phyloP scores from a whole-genome alignment of 2,797 vertebrate species.

The Brachyrhaphis roseni region DNA sequence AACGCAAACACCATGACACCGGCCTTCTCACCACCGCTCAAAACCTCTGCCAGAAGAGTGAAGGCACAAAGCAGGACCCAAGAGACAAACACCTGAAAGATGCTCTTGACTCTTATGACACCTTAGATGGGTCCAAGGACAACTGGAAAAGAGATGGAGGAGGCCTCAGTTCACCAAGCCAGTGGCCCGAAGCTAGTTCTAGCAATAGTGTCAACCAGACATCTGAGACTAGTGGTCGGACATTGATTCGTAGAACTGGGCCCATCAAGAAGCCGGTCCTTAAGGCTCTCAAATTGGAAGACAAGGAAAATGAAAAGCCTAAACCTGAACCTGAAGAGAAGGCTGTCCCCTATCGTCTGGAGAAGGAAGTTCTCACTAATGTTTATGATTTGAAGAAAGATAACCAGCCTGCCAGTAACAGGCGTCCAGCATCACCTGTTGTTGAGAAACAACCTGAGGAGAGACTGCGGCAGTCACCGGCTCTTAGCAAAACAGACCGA shows the following conservation, averaged over 20 bases:
- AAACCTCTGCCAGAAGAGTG: constrained; percentile 76
- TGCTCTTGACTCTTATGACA: constrained; percentile 66
- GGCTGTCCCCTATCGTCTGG: constrained; percentile 80
- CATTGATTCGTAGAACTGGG: constrained; percentile 87
- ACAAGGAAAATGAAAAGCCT: constrained; percentile 95
- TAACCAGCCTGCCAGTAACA: constrained; percentile 71
- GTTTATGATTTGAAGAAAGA: constrained; percentile 86
- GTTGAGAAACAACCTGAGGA: constrained; percentile 82
- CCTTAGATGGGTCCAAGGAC: constrained; percentile 78
- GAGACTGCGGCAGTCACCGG: constrained; percentile 65
- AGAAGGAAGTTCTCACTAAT: constrained; percentile 85
- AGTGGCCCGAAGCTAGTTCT: constrained; percentile 83
- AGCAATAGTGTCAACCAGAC: constrained; percentile 78
- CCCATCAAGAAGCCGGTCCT: constrained; percentile 98
- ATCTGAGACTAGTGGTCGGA: constrained; percentile 84
- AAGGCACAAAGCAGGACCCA: constrained; percentile 83
- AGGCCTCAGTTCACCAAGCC: constrained; percentile 66
- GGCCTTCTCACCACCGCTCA: constrained; percentile 73
- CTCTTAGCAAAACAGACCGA: constrained; percentile 78
- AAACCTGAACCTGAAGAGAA: constrained; percentile 90
- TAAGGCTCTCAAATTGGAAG: constrained; percentile 97
- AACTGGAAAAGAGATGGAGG: constrained; percentile 88
- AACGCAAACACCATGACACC: constrained; percentile 84
- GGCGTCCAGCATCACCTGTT: constrained; percentile 74
- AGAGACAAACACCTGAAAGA: constrained; percentile 83